Evolutionary conservation across 92 coral and sea anemone genomes (phyloP).

Genomic region (Isaurus tuberculatus): DNA sequence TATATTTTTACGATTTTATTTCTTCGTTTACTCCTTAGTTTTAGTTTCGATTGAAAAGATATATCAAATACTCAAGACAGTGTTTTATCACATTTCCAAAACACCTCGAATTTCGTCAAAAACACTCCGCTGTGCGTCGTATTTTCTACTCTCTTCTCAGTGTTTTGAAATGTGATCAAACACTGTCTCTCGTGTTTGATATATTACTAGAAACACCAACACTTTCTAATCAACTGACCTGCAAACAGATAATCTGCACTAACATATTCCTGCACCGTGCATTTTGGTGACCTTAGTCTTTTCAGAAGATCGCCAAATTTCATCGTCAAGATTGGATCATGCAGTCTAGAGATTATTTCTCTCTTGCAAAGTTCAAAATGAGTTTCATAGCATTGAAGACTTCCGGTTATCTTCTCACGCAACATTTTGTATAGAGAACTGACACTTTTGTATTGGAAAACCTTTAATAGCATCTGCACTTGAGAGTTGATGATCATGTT

Average conservation of each 20-base stretch:
- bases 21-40: too few relatives aligned
- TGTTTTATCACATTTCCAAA: too few relatives aligned
- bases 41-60: too few relatives aligned
- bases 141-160: too few relatives aligned
- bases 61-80: too few relatives aligned
- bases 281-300: slow-evolving; percentile 74
- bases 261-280: slow-evolving; percentile 87
- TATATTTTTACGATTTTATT: too few relatives aligned
- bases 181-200: too few relatives aligned
- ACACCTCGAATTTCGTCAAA: too few relatives aligned
- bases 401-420: slow-evolving; percentile 91
- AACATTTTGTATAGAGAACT: slow-evolving; percentile 98
- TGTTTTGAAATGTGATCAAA: too few relatives aligned
- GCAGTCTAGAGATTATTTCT: slow-evolving; percentile 87
- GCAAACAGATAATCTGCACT: slow-evolving; percentile 88
- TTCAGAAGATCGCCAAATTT: slow-evolving; percentile 87
- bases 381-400: slow-evolving; percentile 80
- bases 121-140: too few relatives aligned
- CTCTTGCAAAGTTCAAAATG: slow-evolving; percentile 94
- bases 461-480: slow-evolving; percentile 90
- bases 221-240: slow-evolving; percentile 59
- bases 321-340: slow-evolving; percentile 83
- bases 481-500: slow-evolving; percentile 95
- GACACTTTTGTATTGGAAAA: slow-evolving; percentile 96
- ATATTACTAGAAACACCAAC: too few relatives aligned